These are phyloP conservation scores for Zoanthus sociatus DNA, from an alignment of 92 coral and sea anemone species.

Conservation along the genomic window DNA sequence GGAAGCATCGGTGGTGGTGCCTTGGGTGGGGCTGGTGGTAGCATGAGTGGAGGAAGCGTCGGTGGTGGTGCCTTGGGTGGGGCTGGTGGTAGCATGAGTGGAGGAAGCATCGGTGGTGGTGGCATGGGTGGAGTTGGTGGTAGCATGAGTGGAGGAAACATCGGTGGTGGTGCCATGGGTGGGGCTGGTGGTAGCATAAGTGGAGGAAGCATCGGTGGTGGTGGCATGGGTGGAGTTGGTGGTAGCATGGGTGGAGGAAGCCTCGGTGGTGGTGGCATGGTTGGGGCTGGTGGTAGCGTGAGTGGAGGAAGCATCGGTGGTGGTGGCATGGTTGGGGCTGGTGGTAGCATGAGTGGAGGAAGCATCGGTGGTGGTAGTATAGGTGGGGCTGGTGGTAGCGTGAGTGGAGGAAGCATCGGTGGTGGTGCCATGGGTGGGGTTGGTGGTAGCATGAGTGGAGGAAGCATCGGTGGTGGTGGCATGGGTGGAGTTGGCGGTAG, in stretches of 20 bases:
- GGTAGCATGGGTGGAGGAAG: slow-evolving; percentile 27
- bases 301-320: slow-evolving; percentile 26
- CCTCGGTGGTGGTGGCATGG: slow-evolving; percentile 24
- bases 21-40: slow-evolving; percentile 18
- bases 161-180: slow-evolving; percentile 41
- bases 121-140: background rate
- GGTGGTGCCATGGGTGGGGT: slow-evolving; percentile 50
- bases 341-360: slow-evolving; percentile 41
- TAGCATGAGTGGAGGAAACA: background rate
- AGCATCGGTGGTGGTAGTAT: slow-evolving; percentile 5
- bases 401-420: slow-evolving; percentile 21
- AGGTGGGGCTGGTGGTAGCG: slow-evolving; percentile 18
- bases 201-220: slow-evolving; percentile 18
- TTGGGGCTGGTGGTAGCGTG: slow-evolving; percentile 13
- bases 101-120: too few relatives aligned
- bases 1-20: slow-evolving; percentile 37
- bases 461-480: slow-evolving; percentile 14
- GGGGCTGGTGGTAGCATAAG: slow-evolving; percentile 27
- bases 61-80: slow-evolving; percentile 35
- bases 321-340: slow-evolving; percentile 2
- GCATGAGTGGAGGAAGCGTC: slow-evolving; percentile 16
- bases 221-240: too few relatives aligned
- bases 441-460: slow-evolving; percentile 27
- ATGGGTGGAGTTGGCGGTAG: slow-evolving; percentile 34
- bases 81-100: slow-evolving; percentile 1